phyloP scores from a whole-genome alignment of 2,113 vertebrate genomes.

The Nesospiza acunhae region DNA sequence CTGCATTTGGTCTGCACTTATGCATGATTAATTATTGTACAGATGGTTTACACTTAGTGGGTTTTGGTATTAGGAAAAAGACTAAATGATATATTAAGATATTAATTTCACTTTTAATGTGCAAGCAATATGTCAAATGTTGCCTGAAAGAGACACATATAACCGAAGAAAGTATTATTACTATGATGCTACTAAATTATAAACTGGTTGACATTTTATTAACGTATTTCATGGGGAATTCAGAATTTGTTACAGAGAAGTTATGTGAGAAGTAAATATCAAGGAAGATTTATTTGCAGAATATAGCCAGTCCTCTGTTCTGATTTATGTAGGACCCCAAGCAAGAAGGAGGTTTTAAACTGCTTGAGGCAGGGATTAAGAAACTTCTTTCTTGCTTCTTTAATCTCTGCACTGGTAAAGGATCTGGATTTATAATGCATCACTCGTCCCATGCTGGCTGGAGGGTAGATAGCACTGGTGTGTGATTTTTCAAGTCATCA shows the following conservation, averaged over 20 bases:
- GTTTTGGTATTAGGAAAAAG: background rate
- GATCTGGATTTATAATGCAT: slow-evolving; percentile 57
- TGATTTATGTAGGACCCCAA: slow-evolving; percentile 48
- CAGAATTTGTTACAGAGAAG: slow-evolving; percentile 29
- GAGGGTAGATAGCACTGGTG: slow-evolving; percentile 19
- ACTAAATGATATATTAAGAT: background rate
- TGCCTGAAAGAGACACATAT: background rate
- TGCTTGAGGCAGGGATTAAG: slow-evolving; percentile 44
- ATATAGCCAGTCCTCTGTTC: background rate
- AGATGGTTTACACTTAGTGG: slow-evolving; percentile 3
- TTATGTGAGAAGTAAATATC: slow-evolving; percentile 18
- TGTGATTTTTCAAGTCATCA: slow-evolving; percentile 49
- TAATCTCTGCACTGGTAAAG: slow-evolving; percentile 35
- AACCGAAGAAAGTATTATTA: background rate
- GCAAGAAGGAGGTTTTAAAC: slow-evolving; percentile 18
- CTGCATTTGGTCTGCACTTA: background rate
- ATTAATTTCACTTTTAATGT: background rate
- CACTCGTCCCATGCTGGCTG: slow-evolving; percentile 25
- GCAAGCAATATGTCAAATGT: background rate
- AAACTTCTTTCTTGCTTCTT: slow-evolving; percentile 37
- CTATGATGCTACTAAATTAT: slow-evolving; percentile 15
- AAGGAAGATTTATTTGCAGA: slow-evolving; percentile 50
- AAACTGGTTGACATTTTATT: background rate
- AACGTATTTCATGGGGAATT: background rate
- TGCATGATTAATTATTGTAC: background rate